phyloP scores from a whole-genome alignment of 2,888 invertebrate genomes.

The Leptarthrus brevirostris region DNA sequence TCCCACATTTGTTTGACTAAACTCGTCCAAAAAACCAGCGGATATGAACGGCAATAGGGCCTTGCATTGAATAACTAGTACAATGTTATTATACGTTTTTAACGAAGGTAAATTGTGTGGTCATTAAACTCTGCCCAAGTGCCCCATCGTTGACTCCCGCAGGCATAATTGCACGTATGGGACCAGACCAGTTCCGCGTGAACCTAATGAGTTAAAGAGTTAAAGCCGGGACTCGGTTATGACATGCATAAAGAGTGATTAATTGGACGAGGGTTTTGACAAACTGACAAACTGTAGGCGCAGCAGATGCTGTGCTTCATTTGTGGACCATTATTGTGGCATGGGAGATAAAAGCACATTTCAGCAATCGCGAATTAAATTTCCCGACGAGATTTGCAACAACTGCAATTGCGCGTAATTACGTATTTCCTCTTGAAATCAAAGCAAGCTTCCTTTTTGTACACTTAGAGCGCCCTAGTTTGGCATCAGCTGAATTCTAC shows the following conservation, averaged over 20 bases:
- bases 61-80: conserved; percentile 5
- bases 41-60: background rate
- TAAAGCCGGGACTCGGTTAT: background rate
- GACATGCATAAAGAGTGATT: conserved; percentile 8
- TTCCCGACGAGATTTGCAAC: background rate
- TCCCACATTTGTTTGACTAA: background rate
- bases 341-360: conserved; percentile 2
- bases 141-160: background rate
- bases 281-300: background rate
- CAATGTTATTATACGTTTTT: conserved; percentile 6
- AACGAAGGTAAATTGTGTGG: conserved; percentile 31
- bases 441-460: background rate
- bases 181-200: conserved; percentile 11
- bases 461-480: background rate
- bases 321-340: background rate
- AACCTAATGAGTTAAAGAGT: conserved; percentile 30
- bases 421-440: conserved; percentile 15
- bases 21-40: background rate
- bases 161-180: conserved; percentile 16
- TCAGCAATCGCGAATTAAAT: background rate
- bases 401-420: conserved; percentile 12
- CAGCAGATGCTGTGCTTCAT: background rate
- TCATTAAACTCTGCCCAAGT: conserved; percentile 27
- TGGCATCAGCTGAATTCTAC: background rate
- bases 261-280: conserved; percentile 33